Conservation (phyloP, 2,113 vertebrate genomes). For the Paratilapia polleni region DNA sequence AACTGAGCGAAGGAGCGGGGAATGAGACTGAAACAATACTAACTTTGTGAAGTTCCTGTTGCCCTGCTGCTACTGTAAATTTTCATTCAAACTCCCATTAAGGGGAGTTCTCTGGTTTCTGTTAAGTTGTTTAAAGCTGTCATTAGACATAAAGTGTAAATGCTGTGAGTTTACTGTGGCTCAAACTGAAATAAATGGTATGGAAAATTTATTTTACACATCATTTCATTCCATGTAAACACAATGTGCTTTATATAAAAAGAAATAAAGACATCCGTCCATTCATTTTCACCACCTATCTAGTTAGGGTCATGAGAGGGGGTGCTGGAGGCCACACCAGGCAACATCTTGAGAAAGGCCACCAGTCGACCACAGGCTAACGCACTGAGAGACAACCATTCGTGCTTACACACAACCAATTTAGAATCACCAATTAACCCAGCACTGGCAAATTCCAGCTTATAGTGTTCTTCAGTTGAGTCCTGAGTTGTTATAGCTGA, state of each 20-base stretch:
- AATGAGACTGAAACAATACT: not conserved
- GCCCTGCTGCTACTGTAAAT: not conserved
- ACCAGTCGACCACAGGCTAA: not conserved
- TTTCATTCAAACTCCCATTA: not conserved
- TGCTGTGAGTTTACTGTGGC: not conserved
- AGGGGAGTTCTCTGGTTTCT: not conserved
- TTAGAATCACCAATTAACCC: conserved; percentile 4
- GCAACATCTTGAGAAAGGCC: not conserved
- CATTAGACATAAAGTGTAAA: not conserved
- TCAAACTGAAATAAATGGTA: conserved; percentile 7
- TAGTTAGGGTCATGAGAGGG: not conserved
- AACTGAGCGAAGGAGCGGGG: not conserved
- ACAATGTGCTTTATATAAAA: not conserved
- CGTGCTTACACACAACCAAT: not conserved
- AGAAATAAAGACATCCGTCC: conserved; percentile 1
- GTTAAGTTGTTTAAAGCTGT: not conserved
- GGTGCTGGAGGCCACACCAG: not conserved
- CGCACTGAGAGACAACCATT: not conserved
- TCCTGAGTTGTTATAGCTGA: not conserved
- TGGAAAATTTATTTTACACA: conserved; percentile 4
- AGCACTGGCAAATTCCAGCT: not conserved
- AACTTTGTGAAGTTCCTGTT: not conserved
- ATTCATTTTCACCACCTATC: not conserved
- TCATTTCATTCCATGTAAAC: conserved; percentile 6
- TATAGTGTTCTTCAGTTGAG: not conserved